Percentiles rank a stretch among this genome's conserved stretches.
Evolutionary conservation across 2,113 vertebrate genomes (phyloP).

Genomic region (Vidua macroura): DNA sequence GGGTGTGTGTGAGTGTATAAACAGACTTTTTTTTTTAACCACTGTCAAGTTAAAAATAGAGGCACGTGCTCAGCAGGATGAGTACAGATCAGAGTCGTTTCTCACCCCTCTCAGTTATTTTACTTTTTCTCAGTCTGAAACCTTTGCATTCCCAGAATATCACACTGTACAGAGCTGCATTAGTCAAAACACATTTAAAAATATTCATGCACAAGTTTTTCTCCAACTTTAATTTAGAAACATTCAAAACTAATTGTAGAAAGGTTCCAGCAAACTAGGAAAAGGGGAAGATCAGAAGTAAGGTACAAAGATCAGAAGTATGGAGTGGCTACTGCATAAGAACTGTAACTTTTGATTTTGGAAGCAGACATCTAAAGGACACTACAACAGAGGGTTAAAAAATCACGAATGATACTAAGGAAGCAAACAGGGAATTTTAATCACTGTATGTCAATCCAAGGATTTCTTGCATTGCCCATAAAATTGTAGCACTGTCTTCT

Average conservation of each 20-base stretch:
- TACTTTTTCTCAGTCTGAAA: conserved; percentile 13
- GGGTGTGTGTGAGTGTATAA: not conserved
- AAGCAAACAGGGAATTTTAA: not conserved
- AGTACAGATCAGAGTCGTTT: not conserved
- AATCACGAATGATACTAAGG: not conserved
- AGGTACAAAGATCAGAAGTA: not conserved
- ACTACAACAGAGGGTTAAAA: not conserved
- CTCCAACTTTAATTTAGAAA: not conserved
- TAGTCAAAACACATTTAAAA: conserved; percentile 40
- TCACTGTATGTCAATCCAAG: not conserved
- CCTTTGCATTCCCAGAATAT: conserved; percentile 26
- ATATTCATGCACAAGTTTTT: not conserved
- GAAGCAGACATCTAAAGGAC: not conserved
- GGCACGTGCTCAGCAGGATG: not conserved
- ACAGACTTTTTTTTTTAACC: not conserved
- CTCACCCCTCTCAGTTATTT: not conserved
- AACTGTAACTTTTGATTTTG: not conserved
- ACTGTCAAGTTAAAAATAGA: not conserved
- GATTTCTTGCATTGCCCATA: not conserved
- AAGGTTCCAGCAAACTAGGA: not conserved
- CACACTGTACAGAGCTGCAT: not conserved
- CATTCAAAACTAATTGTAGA: not conserved
- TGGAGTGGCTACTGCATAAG: not conserved
- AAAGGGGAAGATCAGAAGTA: not conserved
- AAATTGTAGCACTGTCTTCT: not conserved